Evolutionary conservation across 2,888 invertebrate species (phyloP).

Genomic region (Philaethria dido): DNA sequence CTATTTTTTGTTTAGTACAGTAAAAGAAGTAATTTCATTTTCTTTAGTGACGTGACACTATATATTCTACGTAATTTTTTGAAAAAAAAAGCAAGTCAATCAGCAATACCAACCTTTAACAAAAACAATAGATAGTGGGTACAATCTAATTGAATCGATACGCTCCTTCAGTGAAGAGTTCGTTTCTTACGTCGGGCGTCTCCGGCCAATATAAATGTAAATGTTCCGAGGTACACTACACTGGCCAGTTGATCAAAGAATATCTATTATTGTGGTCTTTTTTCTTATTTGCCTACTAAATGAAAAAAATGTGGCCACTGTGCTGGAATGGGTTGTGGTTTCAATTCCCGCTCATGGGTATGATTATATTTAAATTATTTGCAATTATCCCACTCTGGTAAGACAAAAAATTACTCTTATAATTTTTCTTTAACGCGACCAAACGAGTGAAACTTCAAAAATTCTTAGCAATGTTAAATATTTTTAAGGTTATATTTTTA

Average conservation of each 20-base stretch:
- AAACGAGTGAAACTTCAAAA: no score
- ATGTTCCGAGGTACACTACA: slow-evolving; percentile 67
- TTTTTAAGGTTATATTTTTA: no score
- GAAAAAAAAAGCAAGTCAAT: background rate
- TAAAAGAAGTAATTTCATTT: no score
- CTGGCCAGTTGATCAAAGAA: slow-evolving; percentile 54
- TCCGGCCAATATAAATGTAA: slow-evolving; percentile 80
- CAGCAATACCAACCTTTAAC: background rate
- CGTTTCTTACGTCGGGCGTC: slow-evolving; percentile 57
- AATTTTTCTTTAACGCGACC: no score
- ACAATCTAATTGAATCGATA: slow-evolving; percentile 71
- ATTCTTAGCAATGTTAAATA: no score
- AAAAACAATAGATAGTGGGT: slow-evolving; percentile 32
- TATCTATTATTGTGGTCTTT: slow-evolving; percentile 21
- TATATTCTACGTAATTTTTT: background rate
- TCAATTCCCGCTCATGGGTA: no score
- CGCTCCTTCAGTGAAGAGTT: slow-evolving; percentile 52
- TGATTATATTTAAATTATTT: no score
- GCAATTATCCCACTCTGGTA: no score
- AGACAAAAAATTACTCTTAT: no score
- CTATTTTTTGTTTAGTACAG: no score
- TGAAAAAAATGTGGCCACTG: no score
- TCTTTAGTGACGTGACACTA: background rate
- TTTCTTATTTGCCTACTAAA: background rate
- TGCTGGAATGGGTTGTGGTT: no score